Evolutionary conservation across 2,113 vertebrate species (phyloP), one percentile per base, ranked within the genome.

Genomic region (Leuciscus idus): DNA sequence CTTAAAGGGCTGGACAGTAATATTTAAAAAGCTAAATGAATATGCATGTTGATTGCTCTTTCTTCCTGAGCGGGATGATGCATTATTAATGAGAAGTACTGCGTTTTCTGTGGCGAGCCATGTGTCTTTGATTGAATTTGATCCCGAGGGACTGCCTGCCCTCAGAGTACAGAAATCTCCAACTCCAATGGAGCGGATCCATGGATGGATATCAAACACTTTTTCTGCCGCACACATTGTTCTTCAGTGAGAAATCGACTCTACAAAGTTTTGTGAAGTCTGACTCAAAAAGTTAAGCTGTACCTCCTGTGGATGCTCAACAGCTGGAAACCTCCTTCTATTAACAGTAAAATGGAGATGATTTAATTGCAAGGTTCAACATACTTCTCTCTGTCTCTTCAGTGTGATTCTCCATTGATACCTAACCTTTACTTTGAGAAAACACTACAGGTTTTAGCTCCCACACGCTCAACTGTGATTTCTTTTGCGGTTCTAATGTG

Each of bases 21-120:
- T 92, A 91, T 93, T 92, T 93, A 91, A 93, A 81, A 87, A 77
- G 68, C 89, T 89, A 88, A 88, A 89, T 90, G 88, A 92, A 92
- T 93, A 91, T 90, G 90, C 89, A 83, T 75, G 87, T 73, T 87
- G 83, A 19, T 36, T 88, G 89, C 89, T 86, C 91, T 92, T 90
- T 90, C 82, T 87, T 87, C 85, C 85, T 85, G 73, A 89, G 89
- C 83, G 87, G 52, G 84, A 84, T 83, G 81, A 92, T 91, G 75
- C 86, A 93, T 93, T 92, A 92, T 92, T 89, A 91, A 91, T 80
- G 70, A 82, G 85, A n/a, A 26, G 61, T 7, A 15, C 23, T 50
- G 62, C n/a, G 23, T 84, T 76, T 87, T 84, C 26, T 61, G 79
- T 85, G 72, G 59, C 4, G 23, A 79, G 78, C 64, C 8, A 9